phyloP scores from a whole-genome alignment of 1,140 invertebrate genomes.

The Drosophila sp. region DNA sequence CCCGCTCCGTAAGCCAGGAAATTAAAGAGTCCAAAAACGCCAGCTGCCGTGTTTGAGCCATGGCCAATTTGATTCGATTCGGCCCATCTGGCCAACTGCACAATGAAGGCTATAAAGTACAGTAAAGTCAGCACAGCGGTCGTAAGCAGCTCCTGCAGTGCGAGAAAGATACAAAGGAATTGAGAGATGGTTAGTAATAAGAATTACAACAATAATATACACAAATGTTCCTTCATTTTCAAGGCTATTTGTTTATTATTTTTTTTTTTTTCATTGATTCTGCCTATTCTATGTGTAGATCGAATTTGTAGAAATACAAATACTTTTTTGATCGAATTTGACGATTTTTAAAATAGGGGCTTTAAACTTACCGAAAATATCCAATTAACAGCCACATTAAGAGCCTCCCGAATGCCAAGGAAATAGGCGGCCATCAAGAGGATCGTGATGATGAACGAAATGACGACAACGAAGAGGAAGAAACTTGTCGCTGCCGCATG shows the following conservation, averaged over 20 bases:
- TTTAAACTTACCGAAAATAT: constrained; percentile 90
- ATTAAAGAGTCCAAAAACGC: constrained; percentile 93
- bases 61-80: constrained; percentile 71
- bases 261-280: no score
- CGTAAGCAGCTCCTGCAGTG: constrained; percentile 90
- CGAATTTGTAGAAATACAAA: no score
- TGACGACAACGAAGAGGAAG: constrained; percentile 93
- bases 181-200: neutral
- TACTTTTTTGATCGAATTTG: no score
- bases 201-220: no score
- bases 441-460: constrained; percentile 92
- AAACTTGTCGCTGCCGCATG: constrained; percentile 88
- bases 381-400: constrained; percentile 93
- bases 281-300: no score
- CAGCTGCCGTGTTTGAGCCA: constrained; percentile 89
- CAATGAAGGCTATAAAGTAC: constrained; percentile 92
- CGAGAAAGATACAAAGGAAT: neutral
- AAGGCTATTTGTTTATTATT: no score
- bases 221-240: no score
- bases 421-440: constrained; percentile 92
- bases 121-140: constrained; percentile 89
- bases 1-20: constrained; percentile 91
- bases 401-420: constrained; percentile 90
- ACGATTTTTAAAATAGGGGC: no score
- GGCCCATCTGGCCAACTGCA: constrained; percentile 89